phyloP scores from a whole-genome alignment of 2,888 invertebrate species.

The Mantis religiosa region DNA sequence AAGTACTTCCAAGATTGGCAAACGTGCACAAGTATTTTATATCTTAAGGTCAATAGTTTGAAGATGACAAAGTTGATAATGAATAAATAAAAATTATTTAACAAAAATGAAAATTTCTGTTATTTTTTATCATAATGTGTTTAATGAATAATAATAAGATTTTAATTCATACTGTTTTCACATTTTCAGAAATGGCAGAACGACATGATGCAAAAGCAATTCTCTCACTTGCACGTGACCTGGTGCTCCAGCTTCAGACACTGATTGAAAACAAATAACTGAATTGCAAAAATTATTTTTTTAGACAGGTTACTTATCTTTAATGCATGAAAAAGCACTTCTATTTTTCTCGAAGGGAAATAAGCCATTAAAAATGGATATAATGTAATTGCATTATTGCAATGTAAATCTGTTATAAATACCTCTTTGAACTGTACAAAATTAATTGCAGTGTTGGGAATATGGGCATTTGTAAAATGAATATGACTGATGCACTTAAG shows the following conservation, averaged over 20 bases:
- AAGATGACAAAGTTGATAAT: too few relatives aligned
- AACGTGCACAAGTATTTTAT: too few relatives aligned
- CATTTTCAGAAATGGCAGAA: slow-evolving; percentile 89
- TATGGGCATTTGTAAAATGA: neutral
- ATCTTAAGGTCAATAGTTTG: too few relatives aligned
- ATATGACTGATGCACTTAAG: neutral
- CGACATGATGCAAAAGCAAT: slow-evolving; percentile 83
- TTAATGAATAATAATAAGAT: too few relatives aligned
- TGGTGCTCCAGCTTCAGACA: slow-evolving; percentile 85
- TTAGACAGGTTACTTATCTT: neutral
- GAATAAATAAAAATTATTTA: too few relatives aligned
- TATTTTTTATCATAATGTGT: too few relatives aligned
- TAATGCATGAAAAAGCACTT: neutral
- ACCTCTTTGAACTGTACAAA: slow-evolving; percentile 11
- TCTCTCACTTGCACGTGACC: slow-evolving; percentile 75
- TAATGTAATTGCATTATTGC: neutral
- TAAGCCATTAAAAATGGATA: neutral
- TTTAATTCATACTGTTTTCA: neutral
- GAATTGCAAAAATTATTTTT: neutral
- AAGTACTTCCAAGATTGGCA: too few relatives aligned
- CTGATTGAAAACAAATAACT: slow-evolving; percentile 85
- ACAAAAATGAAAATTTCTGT: too few relatives aligned
- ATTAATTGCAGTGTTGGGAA: slow-evolving; percentile 3
- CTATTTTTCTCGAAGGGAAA: slow-evolving; percentile 6
- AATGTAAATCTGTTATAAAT: slow-evolving; percentile 1